Evolutionary conservation across 2,888 invertebrate species (phyloP).

Genomic region (Drosophila pegasa): DNA sequence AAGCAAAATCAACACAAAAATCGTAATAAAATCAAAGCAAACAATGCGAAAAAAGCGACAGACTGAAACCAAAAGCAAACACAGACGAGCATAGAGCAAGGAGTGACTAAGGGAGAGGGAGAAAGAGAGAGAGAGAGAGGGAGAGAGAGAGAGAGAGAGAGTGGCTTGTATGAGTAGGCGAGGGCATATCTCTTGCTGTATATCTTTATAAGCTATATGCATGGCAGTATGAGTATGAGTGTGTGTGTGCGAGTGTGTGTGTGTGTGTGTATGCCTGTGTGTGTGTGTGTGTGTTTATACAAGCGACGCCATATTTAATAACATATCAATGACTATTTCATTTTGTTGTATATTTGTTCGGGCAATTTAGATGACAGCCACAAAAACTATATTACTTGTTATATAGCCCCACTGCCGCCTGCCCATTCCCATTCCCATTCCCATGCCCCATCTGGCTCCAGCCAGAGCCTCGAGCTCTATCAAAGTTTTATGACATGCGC

Average conservation of each 20-base stretch:
- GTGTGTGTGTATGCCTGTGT: constrained; percentile 12
- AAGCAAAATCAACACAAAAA: constrained; percentile 75
- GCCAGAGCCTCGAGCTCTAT: not conserved
- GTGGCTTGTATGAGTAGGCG: constrained; percentile 28
- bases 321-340: constrained; percentile 73
- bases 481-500: constrained; percentile 20
- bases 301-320: constrained; percentile 72
- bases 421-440: not conserved
- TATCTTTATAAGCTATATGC: constrained; percentile 44
- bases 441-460: not conserved
- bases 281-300: constrained; percentile 49
- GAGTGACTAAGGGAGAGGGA: not conserved
- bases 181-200: constrained; percentile 39
- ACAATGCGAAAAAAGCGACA: constrained; percentile 60
- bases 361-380: constrained; percentile 44
- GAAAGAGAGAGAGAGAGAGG: not conserved
- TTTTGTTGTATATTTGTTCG: constrained; percentile 47
- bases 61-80: constrained; percentile 50
- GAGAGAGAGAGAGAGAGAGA: not conserved
- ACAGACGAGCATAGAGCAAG: constrained; percentile 29
- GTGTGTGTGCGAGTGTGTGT: constrained; percentile 19
- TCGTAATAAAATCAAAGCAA: constrained; percentile 77
- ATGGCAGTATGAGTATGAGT: constrained; percentile 9
- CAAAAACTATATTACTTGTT: constrained; percentile 30
- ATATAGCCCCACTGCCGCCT: not conserved